These are phyloP conservation scores for Ahaetulla prasina DNA, from an alignment of 2,113 vertebrate genomes.

Conservation along the genomic window DNA sequence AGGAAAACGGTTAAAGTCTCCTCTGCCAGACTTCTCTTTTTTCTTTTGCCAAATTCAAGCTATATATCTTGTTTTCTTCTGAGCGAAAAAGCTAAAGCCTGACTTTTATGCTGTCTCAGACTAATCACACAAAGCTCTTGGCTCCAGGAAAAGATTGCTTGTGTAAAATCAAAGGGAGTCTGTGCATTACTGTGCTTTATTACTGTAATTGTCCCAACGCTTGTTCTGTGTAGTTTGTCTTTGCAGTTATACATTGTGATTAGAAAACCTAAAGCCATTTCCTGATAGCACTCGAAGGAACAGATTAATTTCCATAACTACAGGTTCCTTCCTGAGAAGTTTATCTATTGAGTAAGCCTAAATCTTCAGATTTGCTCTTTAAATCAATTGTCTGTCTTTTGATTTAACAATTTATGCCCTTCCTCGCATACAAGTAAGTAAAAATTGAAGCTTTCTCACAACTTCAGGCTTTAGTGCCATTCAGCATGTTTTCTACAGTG, in stretches of 20 bases:
- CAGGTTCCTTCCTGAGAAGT: not conserved
- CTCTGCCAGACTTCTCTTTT: not conserved
- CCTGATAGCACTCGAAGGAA: not conserved
- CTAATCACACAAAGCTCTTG: not conserved
- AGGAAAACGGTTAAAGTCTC: not conserved
- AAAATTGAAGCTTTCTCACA: not conserved
- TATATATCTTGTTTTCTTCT: not conserved
- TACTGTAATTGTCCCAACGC: not conserved
- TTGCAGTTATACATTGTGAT: not conserved
- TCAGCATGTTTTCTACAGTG: too few species aligned
- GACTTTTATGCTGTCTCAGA: not conserved
- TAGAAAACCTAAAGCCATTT: not conserved
- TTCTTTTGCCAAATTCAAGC: not conserved
- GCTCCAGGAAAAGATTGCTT: not conserved
- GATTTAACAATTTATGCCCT: not conserved
- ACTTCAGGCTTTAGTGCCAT: not conserved
- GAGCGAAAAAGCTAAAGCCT: not conserved
- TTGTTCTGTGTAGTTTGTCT: not conserved
- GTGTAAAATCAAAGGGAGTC: not conserved
- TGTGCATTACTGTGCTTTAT: not conserved
- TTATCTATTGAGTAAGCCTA: not conserved
- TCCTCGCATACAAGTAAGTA: not conserved
- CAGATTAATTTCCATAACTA: not conserved
- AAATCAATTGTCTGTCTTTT: not conserved
- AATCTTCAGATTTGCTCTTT: not conserved